A percentile compares a stretch with the other conserved stretches of the same genome.
Evolutionary conservation across 2,113 vertebrate species (phyloP).

Genomic region (Pagrus major): DNA sequence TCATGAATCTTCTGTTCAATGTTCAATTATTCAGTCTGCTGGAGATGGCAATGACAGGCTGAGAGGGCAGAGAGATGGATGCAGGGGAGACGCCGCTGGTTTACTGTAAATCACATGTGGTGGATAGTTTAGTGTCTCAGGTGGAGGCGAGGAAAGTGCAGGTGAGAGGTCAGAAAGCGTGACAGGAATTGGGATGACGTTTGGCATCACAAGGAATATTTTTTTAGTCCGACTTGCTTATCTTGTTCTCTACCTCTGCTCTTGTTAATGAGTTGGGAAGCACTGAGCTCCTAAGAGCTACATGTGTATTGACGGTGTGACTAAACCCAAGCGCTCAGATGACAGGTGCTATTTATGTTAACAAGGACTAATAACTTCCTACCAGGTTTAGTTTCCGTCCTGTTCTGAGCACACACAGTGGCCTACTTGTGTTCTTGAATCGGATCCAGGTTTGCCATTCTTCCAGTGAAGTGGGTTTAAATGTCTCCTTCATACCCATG

Average conservation of each 20-base stretch:
- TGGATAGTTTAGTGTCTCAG: slow-evolving; percentile 14
- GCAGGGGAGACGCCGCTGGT: slow-evolving; percentile 4
- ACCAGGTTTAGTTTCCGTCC: slow-evolving; percentile 30
- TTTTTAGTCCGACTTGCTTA: neutral
- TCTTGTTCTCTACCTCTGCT: neutral
- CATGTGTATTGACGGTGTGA: slow-evolving; percentile 48
- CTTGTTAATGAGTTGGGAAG: slow-evolving; percentile 11
- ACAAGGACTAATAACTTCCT: slow-evolving; percentile 42
- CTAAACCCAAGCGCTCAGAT: slow-evolving; percentile 33
- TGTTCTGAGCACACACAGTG: slow-evolving; percentile 24
- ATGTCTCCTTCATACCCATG: slow-evolving; percentile 44
- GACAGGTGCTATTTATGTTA: slow-evolving; percentile 58
- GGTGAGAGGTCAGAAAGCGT: slow-evolving; percentile 24
- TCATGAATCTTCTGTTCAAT: slow-evolving; percentile 65
- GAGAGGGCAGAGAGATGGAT: slow-evolving; percentile 23
- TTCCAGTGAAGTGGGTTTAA: slow-evolving; percentile 42
- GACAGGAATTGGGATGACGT: neutral
- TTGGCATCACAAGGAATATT: neutral
- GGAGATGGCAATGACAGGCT: slow-evolving; percentile 38
- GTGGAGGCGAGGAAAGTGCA: slow-evolving; percentile 2
- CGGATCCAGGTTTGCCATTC: slow-evolving; percentile 29
- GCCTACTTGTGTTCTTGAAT: slow-evolving; percentile 13
- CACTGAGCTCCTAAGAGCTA: slow-evolving; percentile 7
- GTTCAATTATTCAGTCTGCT: slow-evolving; percentile 75
- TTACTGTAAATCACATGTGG: slow-evolving; percentile 27